These are phyloP conservation scores for Drosophila suboccidentalis DNA, from an alignment of 2,888 invertebrate genomes.

Conservation along the genomic window DNA sequence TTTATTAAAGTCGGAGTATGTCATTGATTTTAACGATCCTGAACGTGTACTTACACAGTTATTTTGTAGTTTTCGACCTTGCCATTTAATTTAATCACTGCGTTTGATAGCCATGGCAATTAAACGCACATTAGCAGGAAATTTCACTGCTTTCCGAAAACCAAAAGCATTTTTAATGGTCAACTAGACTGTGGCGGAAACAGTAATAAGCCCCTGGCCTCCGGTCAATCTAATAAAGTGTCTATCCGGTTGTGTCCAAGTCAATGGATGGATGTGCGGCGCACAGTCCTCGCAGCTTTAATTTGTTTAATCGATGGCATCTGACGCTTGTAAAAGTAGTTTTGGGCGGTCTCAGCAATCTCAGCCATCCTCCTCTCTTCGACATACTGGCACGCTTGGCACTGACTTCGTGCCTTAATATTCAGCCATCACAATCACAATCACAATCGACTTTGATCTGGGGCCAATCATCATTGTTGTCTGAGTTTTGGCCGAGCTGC, in stretches of 20 bases:
- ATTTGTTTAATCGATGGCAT: slow-evolving; percentile 62
- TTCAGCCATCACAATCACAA: slow-evolving; percentile 52
- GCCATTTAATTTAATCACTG: slow-evolving; percentile 10
- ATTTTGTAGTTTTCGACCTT: slow-evolving; percentile 6
- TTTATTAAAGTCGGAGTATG: background rate
- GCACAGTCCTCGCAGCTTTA: slow-evolving; percentile 34
- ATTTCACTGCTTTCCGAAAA: slow-evolving; percentile 27
- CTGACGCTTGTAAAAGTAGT: slow-evolving; percentile 62
- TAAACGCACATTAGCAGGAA: slow-evolving; percentile 22
- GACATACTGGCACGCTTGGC: slow-evolving; percentile 51
- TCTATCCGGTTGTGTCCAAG: slow-evolving; percentile 49
- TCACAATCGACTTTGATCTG: slow-evolving; percentile 44
- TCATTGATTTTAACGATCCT: background rate
- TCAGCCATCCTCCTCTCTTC: slow-evolving; percentile 7
- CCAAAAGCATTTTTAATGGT: slow-evolving; percentile 19
- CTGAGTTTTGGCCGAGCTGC: slow-evolving; percentile 33
- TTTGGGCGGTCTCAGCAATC: slow-evolving; percentile 34
- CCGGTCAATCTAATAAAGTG: slow-evolving; percentile 37
- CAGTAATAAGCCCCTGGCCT: slow-evolving; percentile 38
- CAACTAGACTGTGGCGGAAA: slow-evolving; percentile 38
- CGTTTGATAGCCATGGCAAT: slow-evolving; percentile 19
- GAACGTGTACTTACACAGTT: background rate
- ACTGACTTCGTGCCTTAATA: slow-evolving; percentile 51
- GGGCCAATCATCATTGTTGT: slow-evolving; percentile 52
- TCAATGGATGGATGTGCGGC: slow-evolving; percentile 26